Evolutionary conservation across 2,113 vertebrate genomes (phyloP), one percentile per base, ranked within the genome.

Genomic region (Malaclemys terrapin): DNA sequence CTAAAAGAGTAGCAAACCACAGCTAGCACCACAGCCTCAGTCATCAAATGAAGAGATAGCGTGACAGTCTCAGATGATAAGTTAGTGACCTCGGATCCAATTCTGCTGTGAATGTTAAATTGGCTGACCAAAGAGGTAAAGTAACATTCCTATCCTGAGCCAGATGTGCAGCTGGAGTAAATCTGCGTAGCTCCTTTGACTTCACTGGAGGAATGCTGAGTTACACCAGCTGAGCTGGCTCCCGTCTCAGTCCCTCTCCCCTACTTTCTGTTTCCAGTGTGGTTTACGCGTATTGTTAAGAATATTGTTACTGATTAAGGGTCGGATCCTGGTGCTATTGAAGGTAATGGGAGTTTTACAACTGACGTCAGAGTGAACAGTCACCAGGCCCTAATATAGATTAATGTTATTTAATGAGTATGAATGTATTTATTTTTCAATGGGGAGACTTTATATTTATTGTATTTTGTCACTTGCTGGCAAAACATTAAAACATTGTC

Each of bases 231-330:
- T 25, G 69, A 62, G 27, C 54, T 1, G 0, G 31, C 12, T 24
- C 0, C 0, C 1, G 25, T 5, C 47, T n/a, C 54, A 80, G 49
- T 9, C 7, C 76, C 80, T 56, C 31, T 12, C 49, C 35, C 22
- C 3, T 20, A 1, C 0, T 1, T 35, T 19, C 75, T 59, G 45
- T 8, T 31, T 75, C 56, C 54, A 22, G 5, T 52, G 9, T 35
- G 5, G 29, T 35, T 50, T 19, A 52, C 4, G 1, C 0, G 17
- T 47, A 57, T 35, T 22, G 65, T 50, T 54, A 20, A 1, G 0
- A 78, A 56, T 47, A 49, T 2, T 0, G 0, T 0, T 13, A 0
- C 11, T 83, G 0, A 75, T 85, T 85, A 0, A 0, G 8, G 31
- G 31, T 54, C 7, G 5, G 42, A 29, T 78, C 25, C 75, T 89